These are phyloP conservation scores for Coelinius sp. DNA, from an alignment of 2,888 invertebrate genomes.

Conservation along the genomic window DNA sequence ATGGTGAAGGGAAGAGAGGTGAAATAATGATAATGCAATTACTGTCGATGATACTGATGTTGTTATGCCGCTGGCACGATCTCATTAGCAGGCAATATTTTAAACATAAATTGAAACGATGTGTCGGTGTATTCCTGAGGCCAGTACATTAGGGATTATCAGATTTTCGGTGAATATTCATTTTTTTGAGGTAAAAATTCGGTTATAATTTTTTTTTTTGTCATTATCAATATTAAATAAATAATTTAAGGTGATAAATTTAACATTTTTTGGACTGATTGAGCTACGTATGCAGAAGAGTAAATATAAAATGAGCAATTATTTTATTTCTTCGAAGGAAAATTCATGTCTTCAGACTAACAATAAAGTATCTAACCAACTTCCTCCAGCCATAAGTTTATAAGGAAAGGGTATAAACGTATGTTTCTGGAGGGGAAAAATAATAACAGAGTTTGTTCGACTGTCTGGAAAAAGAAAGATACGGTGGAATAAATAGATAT, in stretches of 20 bases:
- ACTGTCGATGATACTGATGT: slow-evolving; percentile 41
- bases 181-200: slow-evolving; percentile 36
- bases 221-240: too few relatives aligned
- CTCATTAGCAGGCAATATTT: slow-evolving; percentile 69
- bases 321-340: background rate
- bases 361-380: background rate
- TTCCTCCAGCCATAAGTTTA: background rate
- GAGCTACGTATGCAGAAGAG: too few relatives aligned
- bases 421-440: background rate
- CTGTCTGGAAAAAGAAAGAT: background rate
- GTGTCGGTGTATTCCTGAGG: slow-evolving; percentile 18
- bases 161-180: background rate
- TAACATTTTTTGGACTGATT: too few relatives aligned
- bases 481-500: background rate
- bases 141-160: slow-evolving; percentile 26
- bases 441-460: background rate
- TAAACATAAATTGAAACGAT: slow-evolving; percentile 48
- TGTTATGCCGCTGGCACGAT: slow-evolving; percentile 52
- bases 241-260: too few relatives aligned
- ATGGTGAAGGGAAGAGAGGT: too few relatives aligned
- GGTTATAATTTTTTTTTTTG: too few relatives aligned
- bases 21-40: slow-evolving; percentile 66
- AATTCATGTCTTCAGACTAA: background rate
- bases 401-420: background rate
- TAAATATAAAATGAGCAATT: background rate